phyloP scores from a whole-genome alignment of 2,797 vertebrate species.

The Ctenochaetus hawaiiensis region DNA sequence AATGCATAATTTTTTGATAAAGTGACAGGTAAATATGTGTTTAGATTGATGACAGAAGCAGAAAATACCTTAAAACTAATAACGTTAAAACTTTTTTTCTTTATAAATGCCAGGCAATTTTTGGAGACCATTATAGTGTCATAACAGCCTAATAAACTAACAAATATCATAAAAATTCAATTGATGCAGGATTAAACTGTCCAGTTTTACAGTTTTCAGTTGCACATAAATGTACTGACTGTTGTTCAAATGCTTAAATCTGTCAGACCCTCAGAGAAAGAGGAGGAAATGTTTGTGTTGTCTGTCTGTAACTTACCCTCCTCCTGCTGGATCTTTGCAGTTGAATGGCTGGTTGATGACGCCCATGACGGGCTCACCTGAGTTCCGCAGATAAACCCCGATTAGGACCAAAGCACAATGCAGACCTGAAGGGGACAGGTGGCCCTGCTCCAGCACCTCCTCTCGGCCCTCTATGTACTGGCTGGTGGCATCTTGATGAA shows the following conservation, averaged over 20 bases:
- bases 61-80: too few species aligned
- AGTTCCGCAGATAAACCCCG: constrained; percentile 88
- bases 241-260: neutral
- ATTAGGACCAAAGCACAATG: constrained; percentile 92
- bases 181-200: too few species aligned
- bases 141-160: too few species aligned
- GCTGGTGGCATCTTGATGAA: constrained; percentile 87
- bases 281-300: neutral
- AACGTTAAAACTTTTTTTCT: too few species aligned
- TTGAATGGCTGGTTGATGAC: constrained; percentile 93
- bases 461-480: constrained; percentile 91
- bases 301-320: constrained; percentile 68
- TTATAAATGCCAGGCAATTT: too few species aligned
- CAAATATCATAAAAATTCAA: too few species aligned
- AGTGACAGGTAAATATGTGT: too few species aligned
- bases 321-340: constrained; percentile 78
- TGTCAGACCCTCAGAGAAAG: neutral
- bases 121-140: too few species aligned
- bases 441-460: constrained; percentile 81
- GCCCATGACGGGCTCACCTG: constrained; percentile 90
- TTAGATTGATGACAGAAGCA: too few species aligned
- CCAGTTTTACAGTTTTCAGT: too few species aligned
- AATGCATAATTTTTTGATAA: too few species aligned
- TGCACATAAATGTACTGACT: neutral
- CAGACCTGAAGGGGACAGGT: constrained; percentile 87